Evolutionary conservation across 2,888 invertebrate genomes (phyloP), one percentile per base, ranked within the genome.

Genomic region (Stenoptilia bipunctidactyla): DNA sequence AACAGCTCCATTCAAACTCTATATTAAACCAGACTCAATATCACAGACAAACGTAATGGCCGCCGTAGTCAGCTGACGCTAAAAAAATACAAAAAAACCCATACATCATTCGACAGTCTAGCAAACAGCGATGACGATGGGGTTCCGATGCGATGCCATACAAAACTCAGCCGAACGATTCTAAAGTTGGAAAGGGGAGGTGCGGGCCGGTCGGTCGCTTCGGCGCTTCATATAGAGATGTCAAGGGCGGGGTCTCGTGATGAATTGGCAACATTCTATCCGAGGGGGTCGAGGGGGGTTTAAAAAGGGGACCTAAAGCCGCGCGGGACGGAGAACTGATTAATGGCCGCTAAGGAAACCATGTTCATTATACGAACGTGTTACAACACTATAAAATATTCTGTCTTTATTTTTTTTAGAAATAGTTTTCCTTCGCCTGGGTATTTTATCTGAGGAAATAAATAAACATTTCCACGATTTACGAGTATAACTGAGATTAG

Each of bases 221-320:
- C 63, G 56, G 60, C 58, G 30, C 54, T 66, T 66, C 70, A 70
- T 85, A 86, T 86, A 86, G 85, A 86, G 86, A 84, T 86, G 85
- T 86, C 85, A 86, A 80, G 83, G 86, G 86, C 85, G 86, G 86
- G 68, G 85, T 83, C 65, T 76, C 65, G 80, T 82, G 83, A 85
- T 85, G 85, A 77, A 85, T 85, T 80, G 79, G 73, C 65, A 75
- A 76, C 79, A 73, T 75, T 76, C 70, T 20, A 20, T 20, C 3
- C 20, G 8, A 20, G 68, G 61, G 67, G 69, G 67, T 66, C 75
- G 68, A 61, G 70, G 55, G 63, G 66, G 52, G 68, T 76, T 76
- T 74, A 65, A 20, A 20, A 20, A 66, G 59, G 67, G 75, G 73
- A 70, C 61, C 56, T 58, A 48, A 56, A 54, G 57, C 57, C 45